Evolutionary conservation across 2,888 invertebrate genomes (phyloP), one percentile per base, ranked within the genome.

Genomic region (Drosophila pegasa): DNA sequence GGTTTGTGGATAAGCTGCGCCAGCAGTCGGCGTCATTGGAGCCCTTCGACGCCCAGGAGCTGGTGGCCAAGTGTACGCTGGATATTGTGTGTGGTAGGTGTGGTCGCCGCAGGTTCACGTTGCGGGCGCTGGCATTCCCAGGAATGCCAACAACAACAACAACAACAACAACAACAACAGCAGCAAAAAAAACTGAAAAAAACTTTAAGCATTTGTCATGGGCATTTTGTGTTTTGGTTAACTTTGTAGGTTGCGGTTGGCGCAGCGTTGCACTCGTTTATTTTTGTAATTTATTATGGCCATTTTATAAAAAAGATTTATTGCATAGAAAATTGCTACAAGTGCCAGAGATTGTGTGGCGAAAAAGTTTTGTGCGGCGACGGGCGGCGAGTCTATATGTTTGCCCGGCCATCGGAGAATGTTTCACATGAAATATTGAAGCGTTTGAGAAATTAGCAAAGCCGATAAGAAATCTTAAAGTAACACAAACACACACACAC

Each of bases 11-110:
- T n/a, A 87, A 84, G 61, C 73, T 91, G 18, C 43, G 54, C 38
- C 70, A 80, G 4, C 64, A 68, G 38, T 56, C 87, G 31, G 47
- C 52, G 0, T 18, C 61, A 9, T 45, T 54, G 51, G 59, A 60
- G 31, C 56, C 74, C 8, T 87, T 93, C 35, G 93, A 94, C 76
- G 91, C 94, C 27, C 94, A 93, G 74, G 91, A 92, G 33, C 88
- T 93, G 69, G 89, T 93, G 43, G 91, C 91, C 54, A 92, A 93
- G 62, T 93, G 93, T 45, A 93, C 93, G 0, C 82, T 93, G 71
- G 93, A 93, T 78, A 91, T 93, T 61, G 92, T 93, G 35, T 86
- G 87, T 35, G 90, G 90, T 90, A 59, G 29, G 29, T 38, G 25
- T 38, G 25, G 43, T 1, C n/a, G n/a, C n/a, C n/a, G n/a, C n/a